These are phyloP conservation scores for Tetragonula clypearis DNA, from an alignment of 1,140 invertebrate genomes.

Conservation along the genomic window DNA sequence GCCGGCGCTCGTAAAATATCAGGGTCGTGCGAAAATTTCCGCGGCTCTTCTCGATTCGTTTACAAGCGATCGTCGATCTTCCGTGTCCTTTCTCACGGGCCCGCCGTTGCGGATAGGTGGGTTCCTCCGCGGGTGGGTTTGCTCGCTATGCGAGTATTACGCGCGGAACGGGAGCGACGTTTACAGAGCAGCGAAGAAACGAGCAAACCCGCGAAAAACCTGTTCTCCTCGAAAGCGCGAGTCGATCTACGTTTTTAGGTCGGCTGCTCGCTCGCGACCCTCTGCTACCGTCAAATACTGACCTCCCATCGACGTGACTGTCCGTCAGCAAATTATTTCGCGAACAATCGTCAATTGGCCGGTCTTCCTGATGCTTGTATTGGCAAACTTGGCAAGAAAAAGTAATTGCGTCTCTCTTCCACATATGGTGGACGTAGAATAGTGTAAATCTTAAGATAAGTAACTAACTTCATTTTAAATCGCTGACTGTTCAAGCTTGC, in stretches of 20 bases:
- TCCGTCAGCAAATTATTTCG: not conserved
- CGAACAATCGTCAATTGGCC: not conserved
- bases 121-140: conserved; percentile 19
- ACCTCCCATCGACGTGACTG: not conserved
- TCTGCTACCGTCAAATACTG: not conserved
- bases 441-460: too few relatives aligned
- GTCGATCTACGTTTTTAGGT: conserved; percentile 30
- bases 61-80: conserved; percentile 63
- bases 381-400: too few relatives aligned
- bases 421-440: too few relatives aligned
- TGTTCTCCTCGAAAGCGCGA: conserved; percentile 42
- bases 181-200: conserved; percentile 30
- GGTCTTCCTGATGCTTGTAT: not conserved
- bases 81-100: conserved; percentile 64
- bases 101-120: conserved; percentile 27
- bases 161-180: conserved; percentile 57
- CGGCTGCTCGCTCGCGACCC: not conserved
- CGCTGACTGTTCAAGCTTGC: too few relatives aligned
- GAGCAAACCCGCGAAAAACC: conserved; percentile 10
- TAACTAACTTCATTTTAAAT: too few relatives aligned
- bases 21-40: conserved; percentile 66
- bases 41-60: conserved; percentile 56
- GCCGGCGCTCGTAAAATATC: conserved; percentile 53
- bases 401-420: too few relatives aligned
- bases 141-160: conserved; percentile 41